phyloP scores from a whole-genome alignment of 2,113 vertebrate genomes.

The Diphyllodes magnificus region DNA sequence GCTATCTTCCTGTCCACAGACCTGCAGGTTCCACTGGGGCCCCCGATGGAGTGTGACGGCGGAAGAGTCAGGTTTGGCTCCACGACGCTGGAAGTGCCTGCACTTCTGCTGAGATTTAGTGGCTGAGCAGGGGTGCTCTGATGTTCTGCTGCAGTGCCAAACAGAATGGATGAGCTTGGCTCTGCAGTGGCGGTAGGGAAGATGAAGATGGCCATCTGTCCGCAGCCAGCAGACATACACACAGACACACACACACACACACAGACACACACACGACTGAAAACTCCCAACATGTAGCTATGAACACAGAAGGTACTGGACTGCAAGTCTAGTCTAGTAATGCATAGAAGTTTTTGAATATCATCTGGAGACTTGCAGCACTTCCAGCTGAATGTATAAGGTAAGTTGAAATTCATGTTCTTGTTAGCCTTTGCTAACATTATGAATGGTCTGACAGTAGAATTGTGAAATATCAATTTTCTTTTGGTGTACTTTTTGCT shows the following conservation, averaged over 20 bases:
- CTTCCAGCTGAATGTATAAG: neutral
- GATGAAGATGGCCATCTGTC: neutral
- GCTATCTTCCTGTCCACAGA: neutral
- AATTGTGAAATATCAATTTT: neutral
- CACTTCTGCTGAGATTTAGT: neutral
- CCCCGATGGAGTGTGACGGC: fast-evolving
- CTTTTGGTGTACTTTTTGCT: neutral
- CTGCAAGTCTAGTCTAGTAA: neutral
- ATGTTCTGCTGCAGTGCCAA: neutral
- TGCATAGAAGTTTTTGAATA: neutral
- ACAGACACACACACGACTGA: neutral
- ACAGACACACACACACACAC: too few species aligned
- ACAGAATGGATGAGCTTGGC: neutral
- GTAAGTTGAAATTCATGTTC: neutral
- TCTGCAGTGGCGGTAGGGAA: neutral
- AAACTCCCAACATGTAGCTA: neutral
- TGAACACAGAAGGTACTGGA: neutral
- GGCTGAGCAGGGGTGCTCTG: neutral
- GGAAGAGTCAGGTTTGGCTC: neutral
- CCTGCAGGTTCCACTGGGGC: neutral
- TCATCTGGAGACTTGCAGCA: neutral
- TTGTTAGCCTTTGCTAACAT: neutral
- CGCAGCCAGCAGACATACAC: neutral
- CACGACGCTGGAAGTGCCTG: neutral
- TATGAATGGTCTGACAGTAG: neutral